Conservation (phyloP, 1,140 invertebrate species). For the Sitobion miscanthi region DNA sequence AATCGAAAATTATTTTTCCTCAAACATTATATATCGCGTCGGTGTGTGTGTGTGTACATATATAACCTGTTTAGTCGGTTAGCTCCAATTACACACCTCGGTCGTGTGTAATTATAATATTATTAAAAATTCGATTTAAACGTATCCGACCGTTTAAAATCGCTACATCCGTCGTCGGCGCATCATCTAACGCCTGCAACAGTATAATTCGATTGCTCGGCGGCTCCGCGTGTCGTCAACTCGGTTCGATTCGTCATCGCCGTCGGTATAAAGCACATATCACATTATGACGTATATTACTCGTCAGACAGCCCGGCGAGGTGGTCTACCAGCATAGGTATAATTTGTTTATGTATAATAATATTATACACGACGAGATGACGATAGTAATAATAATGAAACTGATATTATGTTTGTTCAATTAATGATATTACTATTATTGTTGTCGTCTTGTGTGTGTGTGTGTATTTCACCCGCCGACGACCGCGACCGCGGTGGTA, state of each 20-base stretch:
- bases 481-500: background rate
- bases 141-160: slow-evolving; percentile 36
- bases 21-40: background rate
- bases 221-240: background rate
- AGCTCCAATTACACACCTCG: slow-evolving; percentile 12
- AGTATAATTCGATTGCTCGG: background rate
- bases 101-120: background rate
- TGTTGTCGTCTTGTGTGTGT: background rate
- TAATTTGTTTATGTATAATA: no score
- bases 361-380: background rate
- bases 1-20: slow-evolving; percentile 27
- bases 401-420: slow-evolving; percentile 41
- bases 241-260: background rate
- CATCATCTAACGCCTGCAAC: background rate
- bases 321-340: background rate
- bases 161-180: slow-evolving; percentile 23
- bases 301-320: background rate
- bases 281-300: background rate
- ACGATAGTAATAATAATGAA: background rate
- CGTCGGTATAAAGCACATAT: background rate
- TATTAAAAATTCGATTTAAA: slow-evolving; percentile 22
- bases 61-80: slow-evolving; percentile 4
- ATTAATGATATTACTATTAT: slow-evolving; percentile 38
- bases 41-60: background rate
- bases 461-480: background rate